Conservation (phyloP, 2,888 invertebrate genomes). For the Camptogramma bilineatum region DNA sequence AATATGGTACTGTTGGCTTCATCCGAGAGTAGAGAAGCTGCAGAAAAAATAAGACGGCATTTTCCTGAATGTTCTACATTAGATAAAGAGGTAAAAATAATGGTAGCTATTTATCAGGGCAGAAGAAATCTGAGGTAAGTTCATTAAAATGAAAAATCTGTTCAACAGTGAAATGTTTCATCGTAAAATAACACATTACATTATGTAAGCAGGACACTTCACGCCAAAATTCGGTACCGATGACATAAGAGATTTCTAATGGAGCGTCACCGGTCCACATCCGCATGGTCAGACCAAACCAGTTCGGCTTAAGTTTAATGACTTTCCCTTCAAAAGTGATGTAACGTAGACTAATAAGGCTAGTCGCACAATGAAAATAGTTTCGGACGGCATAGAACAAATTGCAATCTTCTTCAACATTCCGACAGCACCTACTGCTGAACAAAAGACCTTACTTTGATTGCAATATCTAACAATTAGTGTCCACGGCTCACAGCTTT, state of each 20-base stretch:
- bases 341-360: slow-evolving; percentile 26
- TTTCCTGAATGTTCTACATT: background rate
- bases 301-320: slow-evolving; percentile 51
- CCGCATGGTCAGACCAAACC: slow-evolving; percentile 31
- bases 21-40: background rate
- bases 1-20: background rate
- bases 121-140: slow-evolving; percentile 6
- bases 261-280: slow-evolving; percentile 27
- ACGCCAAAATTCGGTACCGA: slow-evolving; percentile 24
- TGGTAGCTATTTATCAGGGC: slow-evolving; percentile 1
- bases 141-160: slow-evolving; percentile 3
- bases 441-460: too few relatives aligned
- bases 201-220: slow-evolving; percentile 33
- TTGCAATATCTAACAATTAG: too few relatives aligned
- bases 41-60: background rate
- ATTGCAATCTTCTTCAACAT: too few relatives aligned
- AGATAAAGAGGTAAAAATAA: slow-evolving; percentile 4
- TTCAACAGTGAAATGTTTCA: slow-evolving; percentile 5
- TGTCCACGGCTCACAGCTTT: too few relatives aligned
- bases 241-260: slow-evolving; percentile 40
- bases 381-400: background rate
- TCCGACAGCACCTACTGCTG: too few relatives aligned
- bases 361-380: background rate
- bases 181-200: background rate
- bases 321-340: slow-evolving; percentile 71